Conservation (phyloP, 1,140 invertebrate genomes). For the Acromyrmex charruanus region DNA sequence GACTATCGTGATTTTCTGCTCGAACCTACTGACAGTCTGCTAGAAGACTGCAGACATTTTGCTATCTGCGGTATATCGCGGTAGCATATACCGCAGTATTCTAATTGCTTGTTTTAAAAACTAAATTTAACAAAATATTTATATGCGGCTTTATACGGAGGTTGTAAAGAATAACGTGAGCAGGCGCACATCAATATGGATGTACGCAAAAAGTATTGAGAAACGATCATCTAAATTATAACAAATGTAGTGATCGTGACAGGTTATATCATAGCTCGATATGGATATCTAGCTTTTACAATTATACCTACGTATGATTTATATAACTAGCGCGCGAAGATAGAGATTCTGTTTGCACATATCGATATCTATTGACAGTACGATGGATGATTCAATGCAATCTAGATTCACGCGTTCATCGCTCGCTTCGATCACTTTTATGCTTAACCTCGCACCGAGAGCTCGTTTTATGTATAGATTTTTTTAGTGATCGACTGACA, state of each 20-base stretch:
- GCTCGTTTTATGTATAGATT: slow-evolving; percentile 40
- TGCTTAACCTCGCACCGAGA: slow-evolving; percentile 45
- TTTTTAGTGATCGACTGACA: slow-evolving; percentile 35
- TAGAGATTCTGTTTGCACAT: slow-evolving; percentile 52
- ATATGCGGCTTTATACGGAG: not conserved
- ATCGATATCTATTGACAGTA: slow-evolving; percentile 67
- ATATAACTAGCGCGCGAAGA: slow-evolving; percentile 50
- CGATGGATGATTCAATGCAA: slow-evolving; percentile 67
- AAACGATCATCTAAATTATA: slow-evolving; percentile 55
- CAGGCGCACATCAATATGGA: not conserved
- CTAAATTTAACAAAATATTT: not conserved
- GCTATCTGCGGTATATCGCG: not conserved
- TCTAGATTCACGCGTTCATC: slow-evolving; percentile 63
- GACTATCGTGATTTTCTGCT: too few species aligned
- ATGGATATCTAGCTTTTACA: slow-evolving; percentile 55
- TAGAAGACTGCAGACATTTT: too few species aligned
- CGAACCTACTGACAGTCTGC: too few species aligned
- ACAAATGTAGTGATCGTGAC: slow-evolving; percentile 54
- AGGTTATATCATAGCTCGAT: slow-evolving; percentile 35
- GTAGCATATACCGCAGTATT: not conserved
- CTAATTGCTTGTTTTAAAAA: not conserved
- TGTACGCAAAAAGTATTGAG: slow-evolving; percentile 37
- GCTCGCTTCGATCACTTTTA: slow-evolving; percentile 63
- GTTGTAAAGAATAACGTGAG: slow-evolving; percentile 19
- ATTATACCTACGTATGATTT: slow-evolving; percentile 56